phyloP scores from a whole-genome alignment of 2,888 invertebrate species.

The Acanthosepion esculentum region DNA sequence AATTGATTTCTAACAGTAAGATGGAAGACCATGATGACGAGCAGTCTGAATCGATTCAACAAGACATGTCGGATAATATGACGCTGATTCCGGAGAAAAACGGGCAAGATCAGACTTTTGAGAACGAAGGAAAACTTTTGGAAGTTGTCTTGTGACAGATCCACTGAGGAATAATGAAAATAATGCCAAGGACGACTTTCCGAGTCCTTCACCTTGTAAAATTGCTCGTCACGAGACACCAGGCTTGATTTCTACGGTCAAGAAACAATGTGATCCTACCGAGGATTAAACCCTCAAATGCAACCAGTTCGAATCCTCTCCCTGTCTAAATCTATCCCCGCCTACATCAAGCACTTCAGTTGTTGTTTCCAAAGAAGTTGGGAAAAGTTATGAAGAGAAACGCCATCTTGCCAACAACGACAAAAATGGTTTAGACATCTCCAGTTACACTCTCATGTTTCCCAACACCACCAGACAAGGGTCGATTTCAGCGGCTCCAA shows the following conservation, averaged over 20 bases:
- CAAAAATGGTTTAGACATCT: neutral
- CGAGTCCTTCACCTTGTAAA: neutral
- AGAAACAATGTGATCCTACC: neutral
- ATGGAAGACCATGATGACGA: neutral
- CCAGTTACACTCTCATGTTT: neutral
- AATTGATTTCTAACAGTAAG: neutral
- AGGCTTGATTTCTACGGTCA: neutral
- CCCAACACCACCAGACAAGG: neutral
- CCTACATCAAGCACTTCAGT: neutral
- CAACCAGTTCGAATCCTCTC: neutral
- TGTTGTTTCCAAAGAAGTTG: neutral
- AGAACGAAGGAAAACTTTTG: neutral
- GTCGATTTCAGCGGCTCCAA: neutral
- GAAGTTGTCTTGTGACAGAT: neutral
- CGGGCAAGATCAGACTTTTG: neutral
- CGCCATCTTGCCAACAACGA: neutral
- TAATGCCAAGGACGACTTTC: neutral
- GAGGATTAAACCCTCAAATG: neutral
- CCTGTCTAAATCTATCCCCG: neutral
- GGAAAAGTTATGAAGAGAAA: neutral
- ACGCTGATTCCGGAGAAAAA: neutral
- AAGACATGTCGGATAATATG: neutral
- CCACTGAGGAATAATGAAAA: neutral
- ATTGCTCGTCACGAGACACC: neutral
- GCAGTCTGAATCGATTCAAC: neutral